Evolutionary conservation across 1,140 invertebrate genomes (phyloP), one percentile per base, ranked within the genome.

Genomic region (Musca domestica): DNA sequence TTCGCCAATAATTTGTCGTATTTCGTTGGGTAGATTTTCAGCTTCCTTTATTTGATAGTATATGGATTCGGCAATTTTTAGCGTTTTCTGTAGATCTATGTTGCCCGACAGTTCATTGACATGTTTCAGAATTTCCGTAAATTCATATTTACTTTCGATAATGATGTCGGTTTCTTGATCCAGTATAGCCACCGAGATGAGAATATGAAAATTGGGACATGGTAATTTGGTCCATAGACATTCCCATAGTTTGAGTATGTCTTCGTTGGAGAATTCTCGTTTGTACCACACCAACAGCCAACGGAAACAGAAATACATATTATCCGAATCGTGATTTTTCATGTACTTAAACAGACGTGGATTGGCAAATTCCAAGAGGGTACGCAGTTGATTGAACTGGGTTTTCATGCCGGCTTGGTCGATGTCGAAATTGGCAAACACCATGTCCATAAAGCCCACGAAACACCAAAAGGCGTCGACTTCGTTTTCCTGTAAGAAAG

Each of bases 391-490:
- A 34, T 88, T 84, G 51, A 99, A 84, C 82, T 99, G 97, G 34
- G 87, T 86, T 83, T 98, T 98, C 91, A 99, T 99, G 23, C 94
- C 93, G n/a, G 92, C 88, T 83, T 99, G 96, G 84, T 98, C 95
- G 83, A 98, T 91, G 78, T 98, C 95, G 84, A 99, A 99, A 85
- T 99, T 99, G n/a, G 87, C 88, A 83, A 96, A 95, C 79, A 98
- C 90, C 86, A 89, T 90, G 67, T 98, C 89, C 95, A 99, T 99
- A 71, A 98, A 95, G n/a, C 95, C 95, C 64, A 95, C 95, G 84
- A 99, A 99, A 83, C 95, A 98, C 98, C 98, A 99, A 87, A 99
- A 99, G 1, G 95, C 90, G 82, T 99, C 95, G 5, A 95, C 78
- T 47, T 81, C 78, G 54, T 81, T 78, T n/a, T 76, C 72, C 20